phyloP scores from a whole-genome alignment of 2,797 vertebrate species.

The Merluccius polli region DNA sequence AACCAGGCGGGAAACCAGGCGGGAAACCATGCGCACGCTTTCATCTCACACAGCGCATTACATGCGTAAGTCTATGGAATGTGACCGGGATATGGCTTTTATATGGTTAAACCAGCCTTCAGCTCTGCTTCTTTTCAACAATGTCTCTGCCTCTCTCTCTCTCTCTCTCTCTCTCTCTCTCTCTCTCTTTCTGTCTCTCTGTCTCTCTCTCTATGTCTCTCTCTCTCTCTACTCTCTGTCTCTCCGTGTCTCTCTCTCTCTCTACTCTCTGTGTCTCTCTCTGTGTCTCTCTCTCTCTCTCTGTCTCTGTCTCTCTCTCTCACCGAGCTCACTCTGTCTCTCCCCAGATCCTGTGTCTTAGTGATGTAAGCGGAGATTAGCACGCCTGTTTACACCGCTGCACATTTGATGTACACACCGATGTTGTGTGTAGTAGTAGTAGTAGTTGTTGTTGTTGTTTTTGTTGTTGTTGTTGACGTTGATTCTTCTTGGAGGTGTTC shows the following conservation, averaged over 20 bases:
- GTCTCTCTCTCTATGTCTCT: slow-evolving; percentile 1
- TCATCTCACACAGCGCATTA: neutral
- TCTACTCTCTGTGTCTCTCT: neutral
- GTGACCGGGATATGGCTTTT: slow-evolving; percentile 50
- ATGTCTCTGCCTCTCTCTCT: neutral
- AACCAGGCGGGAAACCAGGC: too few species aligned
- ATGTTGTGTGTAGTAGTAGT: too few species aligned
- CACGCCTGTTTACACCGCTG: slow-evolving; percentile 14
- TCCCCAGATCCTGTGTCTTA: slow-evolving; percentile 13
- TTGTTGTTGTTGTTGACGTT: slow-evolving; percentile 2
- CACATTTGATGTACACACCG: neutral
- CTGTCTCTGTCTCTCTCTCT: neutral
- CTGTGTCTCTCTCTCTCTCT: too few species aligned
- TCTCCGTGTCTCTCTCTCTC: neutral
- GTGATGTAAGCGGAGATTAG: slow-evolving; percentile 31
- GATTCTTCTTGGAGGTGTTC: slow-evolving; percentile 22
- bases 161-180: neutral
- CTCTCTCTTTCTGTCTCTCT: neutral
- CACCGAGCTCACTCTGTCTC: neutral
- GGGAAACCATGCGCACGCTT: neutral
- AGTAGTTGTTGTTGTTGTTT: too few species aligned
- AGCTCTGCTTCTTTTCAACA: neutral
- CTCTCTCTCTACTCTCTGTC: slow-evolving; percentile 5
- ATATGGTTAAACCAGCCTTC: slow-evolving; percentile 45
- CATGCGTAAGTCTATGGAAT: slow-evolving; percentile 41